Evolutionary conservation across 1,140 invertebrate genomes (phyloP), one percentile per base, ranked within the genome.

Genomic region (Anoplophora glabripennis): DNA sequence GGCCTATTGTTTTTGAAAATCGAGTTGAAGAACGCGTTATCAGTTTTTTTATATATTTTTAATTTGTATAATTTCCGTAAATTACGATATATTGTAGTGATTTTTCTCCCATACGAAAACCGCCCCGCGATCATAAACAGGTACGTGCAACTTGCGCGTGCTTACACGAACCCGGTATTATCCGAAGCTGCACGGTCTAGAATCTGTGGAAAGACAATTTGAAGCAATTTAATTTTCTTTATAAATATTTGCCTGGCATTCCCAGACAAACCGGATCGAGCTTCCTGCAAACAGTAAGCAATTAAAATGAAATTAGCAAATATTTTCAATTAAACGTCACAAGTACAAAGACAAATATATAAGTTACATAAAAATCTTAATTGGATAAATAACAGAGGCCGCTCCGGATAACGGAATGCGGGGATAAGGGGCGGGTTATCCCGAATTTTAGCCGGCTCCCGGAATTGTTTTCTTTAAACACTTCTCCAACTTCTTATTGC

Each of bases 361-460:
- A 34, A 40, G 45, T 60, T 42, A 54, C 15, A 35, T 18, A 59
- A 41, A 62, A 59, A 55, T 62, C 42, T 61, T 65, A 65, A 65
- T 62, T 62, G 59, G 52, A 65, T 65, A 54, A 62, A 65, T 46
- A 65, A 58, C 45, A 34, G 17, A 42, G 0, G 41, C 21, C 5
- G 21, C 47, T 45, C 14, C 12, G 15, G 7, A 46, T 46, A 46
- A 46, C 12, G 28, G 44, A 15, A 46, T 21, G 35, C 18, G 48
- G 57, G 51, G 61, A 61, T 60, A 42, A 33, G 36, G 35, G 14
- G 49, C 21, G n/a, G 53, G 57, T 40, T 53, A 63, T 54, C 57
- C 53, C 57, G 61, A 67, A 67, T 65, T 67, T 53, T 48, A 35
- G 49, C 58, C 59, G 54, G 64, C 63, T 65, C 57, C 57, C 45